Evolutionary conservation across 2,888 invertebrate genomes (phyloP), one percentile per base, ranked within the genome.

Genomic region (Oscheius sp.): DNA sequence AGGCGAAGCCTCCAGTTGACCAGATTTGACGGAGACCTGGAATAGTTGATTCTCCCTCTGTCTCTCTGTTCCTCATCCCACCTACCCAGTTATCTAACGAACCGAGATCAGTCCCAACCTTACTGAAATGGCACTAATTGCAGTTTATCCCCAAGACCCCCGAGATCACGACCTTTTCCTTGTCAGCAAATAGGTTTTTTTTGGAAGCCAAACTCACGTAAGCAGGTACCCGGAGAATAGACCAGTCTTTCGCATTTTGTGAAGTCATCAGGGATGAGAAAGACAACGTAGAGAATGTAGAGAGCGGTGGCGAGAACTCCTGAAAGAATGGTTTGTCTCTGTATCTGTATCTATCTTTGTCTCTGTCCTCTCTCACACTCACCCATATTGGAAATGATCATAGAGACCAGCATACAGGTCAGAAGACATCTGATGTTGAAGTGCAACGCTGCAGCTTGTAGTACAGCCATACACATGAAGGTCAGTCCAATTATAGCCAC

Each of bases 361-460:
- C 29, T 53, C 29, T 53, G n/a, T 10, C 29, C n/a, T 42, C 4
- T 5, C 32, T 29, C n/a, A 37, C 13, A 53, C 68, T 68, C 37
- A 68, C 70, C 59, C 29, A 37, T 21, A 70, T 70, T 70, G 1
- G 70, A 70, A 5, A 70, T 58, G 11, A 70, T 59, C 70, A 60
- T 59, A n/a, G 60, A 58, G 48, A 42, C 32, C 33, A 70, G 47
- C 72, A 72, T 72, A 37, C 72, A 72, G 9, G 48, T 55, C 62
- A 72, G 42, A 1, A 72, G 21, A 42, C 51, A 55, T 50, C 72
- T 4, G 32, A 57, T 48, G 35, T 72, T 72, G 42, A 72, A 72
- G 53, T 72, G 72, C 1, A 72, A 55, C n/a, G 62, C 53, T 47
- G 37, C 33, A 13, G 72, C n/a, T 50, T 72, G 50, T 29, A 62